Conservation (phyloP, 2,113 vertebrate genomes). For the Struthidea cinerea region DNA sequence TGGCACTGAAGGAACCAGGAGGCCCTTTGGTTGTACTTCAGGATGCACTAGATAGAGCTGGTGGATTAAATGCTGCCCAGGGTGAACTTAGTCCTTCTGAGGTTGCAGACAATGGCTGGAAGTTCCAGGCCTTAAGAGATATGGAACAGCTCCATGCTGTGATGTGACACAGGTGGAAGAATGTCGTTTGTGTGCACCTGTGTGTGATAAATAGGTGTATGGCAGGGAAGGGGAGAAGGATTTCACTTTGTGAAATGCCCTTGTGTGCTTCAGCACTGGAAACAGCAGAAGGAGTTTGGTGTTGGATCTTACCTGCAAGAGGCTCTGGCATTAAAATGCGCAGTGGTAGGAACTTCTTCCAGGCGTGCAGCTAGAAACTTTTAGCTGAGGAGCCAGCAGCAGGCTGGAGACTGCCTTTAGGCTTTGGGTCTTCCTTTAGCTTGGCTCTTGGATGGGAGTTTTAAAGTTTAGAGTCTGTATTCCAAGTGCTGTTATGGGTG, state of each 20-base stretch:
- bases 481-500: neutral
- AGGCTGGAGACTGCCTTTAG: neutral
- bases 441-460: neutral
- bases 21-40: neutral
- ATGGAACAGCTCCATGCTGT: neutral
- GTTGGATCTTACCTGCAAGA: neutral
- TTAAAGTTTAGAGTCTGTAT: neutral
- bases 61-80: neutral
- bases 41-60: neutral
- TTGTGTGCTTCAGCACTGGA: neutral
- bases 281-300: neutral
- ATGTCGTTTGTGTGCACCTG: rapidly evolving
- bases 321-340: neutral
- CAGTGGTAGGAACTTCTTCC: neutral
- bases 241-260: neutral
- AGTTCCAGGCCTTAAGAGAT: neutral
- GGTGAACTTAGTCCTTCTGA: neutral
- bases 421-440: neutral
- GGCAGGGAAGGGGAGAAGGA: neutral
- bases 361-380: neutral
- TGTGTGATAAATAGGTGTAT: neutral
- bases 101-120: neutral
- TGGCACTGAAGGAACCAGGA: neutral
- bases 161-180: neutral
- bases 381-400: neutral